Conservation (phyloP, 2,113 vertebrate genomes). For the Opisthocomus hoazin region DNA sequence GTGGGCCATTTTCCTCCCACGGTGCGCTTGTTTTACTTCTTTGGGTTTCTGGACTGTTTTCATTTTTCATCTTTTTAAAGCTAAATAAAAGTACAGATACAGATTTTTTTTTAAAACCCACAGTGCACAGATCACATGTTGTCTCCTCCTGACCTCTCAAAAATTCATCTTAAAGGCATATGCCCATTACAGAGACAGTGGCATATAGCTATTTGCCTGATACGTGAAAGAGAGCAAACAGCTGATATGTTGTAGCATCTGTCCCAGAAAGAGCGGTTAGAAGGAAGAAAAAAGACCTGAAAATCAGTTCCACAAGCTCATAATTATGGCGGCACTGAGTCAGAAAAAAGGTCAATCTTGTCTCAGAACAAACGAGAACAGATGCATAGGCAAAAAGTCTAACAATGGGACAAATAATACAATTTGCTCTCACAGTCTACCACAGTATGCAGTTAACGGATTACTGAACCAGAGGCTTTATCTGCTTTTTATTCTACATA, state of each 20-base stretch:
- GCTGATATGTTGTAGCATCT: neutral
- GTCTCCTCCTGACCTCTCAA: neutral
- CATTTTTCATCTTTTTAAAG: conserved; percentile 79
- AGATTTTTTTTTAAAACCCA: neutral
- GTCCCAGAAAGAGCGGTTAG: neutral
- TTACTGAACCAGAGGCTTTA: neutral
- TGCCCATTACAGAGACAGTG: neutral
- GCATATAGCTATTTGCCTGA: neutral
- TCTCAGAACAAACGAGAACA: neutral
- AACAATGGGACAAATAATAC: neutral
- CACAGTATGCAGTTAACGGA: neutral
- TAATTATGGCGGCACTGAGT: neutral
- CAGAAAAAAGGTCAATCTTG: neutral
- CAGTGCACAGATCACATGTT: neutral
- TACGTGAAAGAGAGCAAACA: neutral
- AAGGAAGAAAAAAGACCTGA: rapidly evolving
- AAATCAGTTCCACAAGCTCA: neutral
- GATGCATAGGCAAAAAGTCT: neutral
- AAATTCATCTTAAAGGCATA: neutral
- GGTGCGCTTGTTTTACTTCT: conserved; percentile 75
- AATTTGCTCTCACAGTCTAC: neutral
- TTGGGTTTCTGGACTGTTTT: conserved; percentile 72
- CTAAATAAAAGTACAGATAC: conserved; percentile 52
- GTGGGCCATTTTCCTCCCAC: conserved; percentile 82
- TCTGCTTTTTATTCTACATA: neutral